Evolutionary conservation across 2,888 invertebrate genomes (phyloP), one percentile per base, ranked within the genome.

Genomic region (Fragum fragum): DNA sequence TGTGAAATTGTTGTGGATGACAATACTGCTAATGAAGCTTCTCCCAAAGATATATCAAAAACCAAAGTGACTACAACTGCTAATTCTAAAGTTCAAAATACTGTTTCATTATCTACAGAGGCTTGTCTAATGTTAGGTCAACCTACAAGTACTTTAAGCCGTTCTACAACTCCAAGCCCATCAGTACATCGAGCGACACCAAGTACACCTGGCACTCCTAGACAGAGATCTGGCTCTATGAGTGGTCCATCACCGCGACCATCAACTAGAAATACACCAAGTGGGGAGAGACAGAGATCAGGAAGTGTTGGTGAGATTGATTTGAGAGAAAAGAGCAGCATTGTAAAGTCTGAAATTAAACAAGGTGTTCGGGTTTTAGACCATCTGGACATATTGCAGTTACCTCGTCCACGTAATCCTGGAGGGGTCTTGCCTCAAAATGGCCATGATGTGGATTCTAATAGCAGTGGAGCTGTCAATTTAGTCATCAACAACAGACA

Each of bases 391-490:
- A 83, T 85, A 57, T 72, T 76, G n/a, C 85, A 80, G 76, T 70
- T 85, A 52, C 85, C 82, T 9, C 72, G 85, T n/a, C 85, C 85
- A 28, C 59, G 82, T 29, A 85, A 85, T 52, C 85, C 85, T 21
- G 85, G 85, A 18, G 85, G 85, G 1, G 80, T 85, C 7, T 52
- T 85, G 23, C 82, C 83, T 6, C 63, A 73, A 28, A 83, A 77
- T 75, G 79, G 77, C 14, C 76, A 77, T 47, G 53, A 74, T n/a
- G 47, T 55, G n/a, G 69, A 53, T 11, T 42, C 70, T 21, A 79
- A 39, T 32, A 55, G 73, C 11, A 80, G 80, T 52, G 78, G 80
- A 68, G 80, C 82, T 23, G 59, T 83, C 18, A 75, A 83, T 73
- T 53, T 83, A 23, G 76, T 78, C 18, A 70, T 83, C n/a, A 78